Base-by-base conservation (phyloP, 1,140 invertebrate genomes). In the Carposina sasakii region DNA sequence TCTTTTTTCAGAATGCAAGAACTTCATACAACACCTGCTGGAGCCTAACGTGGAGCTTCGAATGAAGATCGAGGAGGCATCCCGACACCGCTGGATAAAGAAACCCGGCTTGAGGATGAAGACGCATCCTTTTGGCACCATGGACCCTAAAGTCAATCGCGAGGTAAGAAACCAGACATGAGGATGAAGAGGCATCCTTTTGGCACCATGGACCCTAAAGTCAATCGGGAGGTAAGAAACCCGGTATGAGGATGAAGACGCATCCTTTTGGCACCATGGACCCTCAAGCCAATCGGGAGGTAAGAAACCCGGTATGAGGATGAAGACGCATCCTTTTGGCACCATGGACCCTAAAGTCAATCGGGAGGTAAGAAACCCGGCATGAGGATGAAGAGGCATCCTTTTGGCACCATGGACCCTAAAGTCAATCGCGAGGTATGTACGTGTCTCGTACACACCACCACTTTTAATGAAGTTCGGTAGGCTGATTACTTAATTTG, bases 231-330 rank as follows among this genome's bases (percentile, higher is more conserved):
- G 64, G 78, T 82, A 44, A 8, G 20, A 71, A 81, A 13, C 52
- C 71, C 1, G 67, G 86, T 3, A 85, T 87, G 66, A 73, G 72
- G 17, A 81, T 85, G 12, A 68, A 76, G 28, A 69, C 66, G 9
- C 71, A 81, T 28, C 78, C 78, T 0, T 56, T 81, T n/a, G 57
- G 47, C 8, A 39, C 49, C 4, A 23, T 74, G 83, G 86, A 34
- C 74, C 85, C 2, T 69, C 76, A 40, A 57, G 69, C 0, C 85
- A 87, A 55, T 76, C 82, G 24, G 87, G 86, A 85, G 59, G 87
- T 12, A 65, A 63, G 31, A 55, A 63, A 8, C 65, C 71, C 8
- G 76, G 71, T 16, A 71, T 76, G 71, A 43, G 67, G 16, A 76
- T 82, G 76, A 69, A 66, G 45, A 69, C 66, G 9, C 71, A 81